A percentile compares a stretch with the other conserved stretches of the same genome.
These are phyloP conservation scores for Xanthia icteritia DNA, from an alignment of 2,888 invertebrate genomes.

Conservation along the genomic window DNA sequence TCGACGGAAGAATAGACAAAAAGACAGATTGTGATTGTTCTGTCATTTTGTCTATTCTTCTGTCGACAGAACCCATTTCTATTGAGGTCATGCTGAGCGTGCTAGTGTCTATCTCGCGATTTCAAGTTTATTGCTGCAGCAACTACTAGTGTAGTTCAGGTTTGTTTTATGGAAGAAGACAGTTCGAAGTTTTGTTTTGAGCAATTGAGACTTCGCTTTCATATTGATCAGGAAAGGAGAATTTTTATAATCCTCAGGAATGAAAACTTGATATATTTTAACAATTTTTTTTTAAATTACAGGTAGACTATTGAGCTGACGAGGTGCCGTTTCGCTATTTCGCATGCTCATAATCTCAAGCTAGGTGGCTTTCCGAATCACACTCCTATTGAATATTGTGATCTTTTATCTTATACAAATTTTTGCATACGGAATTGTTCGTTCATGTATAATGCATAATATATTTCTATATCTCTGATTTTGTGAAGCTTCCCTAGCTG, in stretches of 20 bases:
- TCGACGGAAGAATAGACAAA: too few relatives aligned
- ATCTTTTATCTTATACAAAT: slow-evolving; percentile 58
- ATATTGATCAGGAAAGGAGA: background rate
- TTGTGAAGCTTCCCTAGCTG: slow-evolving; percentile 70
- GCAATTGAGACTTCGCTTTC: background rate
- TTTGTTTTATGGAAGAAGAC: background rate
- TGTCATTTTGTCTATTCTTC: too few relatives aligned
- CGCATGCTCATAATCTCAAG: slow-evolving; percentile 77
- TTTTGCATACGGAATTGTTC: slow-evolving; percentile 62
- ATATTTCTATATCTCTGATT: slow-evolving; percentile 63
- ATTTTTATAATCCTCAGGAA: background rate
- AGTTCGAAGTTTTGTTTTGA: background rate
- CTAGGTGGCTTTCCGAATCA: slow-evolving; percentile 73
- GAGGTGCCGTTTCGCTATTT: slow-evolving; percentile 67
- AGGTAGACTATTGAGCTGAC: slow-evolving; percentile 79
- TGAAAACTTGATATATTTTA: background rate
- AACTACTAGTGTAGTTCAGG: background rate
- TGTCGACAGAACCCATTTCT: too few relatives aligned
- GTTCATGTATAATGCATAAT: slow-evolving; percentile 68
- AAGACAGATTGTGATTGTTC: too few relatives aligned
- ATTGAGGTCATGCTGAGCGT: too few relatives aligned
- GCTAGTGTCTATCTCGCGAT: too few relatives aligned
- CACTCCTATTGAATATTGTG: slow-evolving; percentile 65
- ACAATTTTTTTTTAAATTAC: slow-evolving; percentile 62
- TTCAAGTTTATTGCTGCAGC: background rate